phyloP scores from a whole-genome alignment of 2,797 vertebrate genomes.

The Hydrocynus forskahlii region DNA sequence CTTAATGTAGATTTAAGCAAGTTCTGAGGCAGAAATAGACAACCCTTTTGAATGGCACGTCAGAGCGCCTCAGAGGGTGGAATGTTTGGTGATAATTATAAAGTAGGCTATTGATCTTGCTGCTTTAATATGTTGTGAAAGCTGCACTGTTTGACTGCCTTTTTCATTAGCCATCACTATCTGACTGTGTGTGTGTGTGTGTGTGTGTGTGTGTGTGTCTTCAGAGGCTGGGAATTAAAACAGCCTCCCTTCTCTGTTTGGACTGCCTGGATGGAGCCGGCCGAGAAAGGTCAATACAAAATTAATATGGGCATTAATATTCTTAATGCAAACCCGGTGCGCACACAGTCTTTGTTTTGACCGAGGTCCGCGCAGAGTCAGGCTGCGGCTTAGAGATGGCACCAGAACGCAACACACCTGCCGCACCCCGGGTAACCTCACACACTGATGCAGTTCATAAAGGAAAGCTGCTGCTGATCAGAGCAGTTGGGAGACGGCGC shows the following conservation, averaged over 20 bases:
- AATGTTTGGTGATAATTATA: slow-evolving; percentile 60
- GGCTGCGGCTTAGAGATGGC: slow-evolving; percentile 62
- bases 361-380: slow-evolving; percentile 73
- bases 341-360: slow-evolving; percentile 70
- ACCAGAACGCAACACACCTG: slow-evolving; percentile 26
- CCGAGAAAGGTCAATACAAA: slow-evolving; percentile 81
- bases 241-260: slow-evolving; percentile 71
- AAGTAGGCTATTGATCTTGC: slow-evolving; percentile 60
- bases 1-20: neutral
- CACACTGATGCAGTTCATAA: slow-evolving; percentile 44
- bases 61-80: slow-evolving; percentile 47
- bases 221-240: slow-evolving; percentile 73
- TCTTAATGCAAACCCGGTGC: slow-evolving; percentile 76
- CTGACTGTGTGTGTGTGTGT: slow-evolving; percentile 26
- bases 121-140: slow-evolving; percentile 62
- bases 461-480: slow-evolving; percentile 65
- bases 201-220: slow-evolving; percentile 49
- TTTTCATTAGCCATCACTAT: slow-evolving; percentile 59
- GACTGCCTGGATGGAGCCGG: slow-evolving; percentile 66
- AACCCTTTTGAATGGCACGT: slow-evolving; percentile 28
- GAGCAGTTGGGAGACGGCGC: slow-evolving; percentile 54
- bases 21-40: neutral
- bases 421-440: slow-evolving; percentile 56
- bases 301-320: slow-evolving; percentile 82
- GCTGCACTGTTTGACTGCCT: slow-evolving; percentile 52